Evolutionary conservation across 2,797 vertebrate species (phyloP).

Genomic region (Cryptoprocta ferox): DNA sequence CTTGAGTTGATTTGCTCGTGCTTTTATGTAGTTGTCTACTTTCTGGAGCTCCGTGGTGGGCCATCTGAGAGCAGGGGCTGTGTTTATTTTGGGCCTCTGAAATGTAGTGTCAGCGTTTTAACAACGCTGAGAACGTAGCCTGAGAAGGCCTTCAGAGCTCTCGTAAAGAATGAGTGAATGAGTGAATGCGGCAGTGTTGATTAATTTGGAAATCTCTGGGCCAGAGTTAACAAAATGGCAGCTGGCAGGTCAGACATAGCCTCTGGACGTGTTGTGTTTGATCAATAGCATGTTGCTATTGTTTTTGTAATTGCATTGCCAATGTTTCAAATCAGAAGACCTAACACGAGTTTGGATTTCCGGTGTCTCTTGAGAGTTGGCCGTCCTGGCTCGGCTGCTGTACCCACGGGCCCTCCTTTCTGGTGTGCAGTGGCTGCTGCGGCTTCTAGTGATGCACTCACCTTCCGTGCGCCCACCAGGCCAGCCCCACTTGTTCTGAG

Average conservation of each 20-base stretch:
- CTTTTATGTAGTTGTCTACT: background rate
- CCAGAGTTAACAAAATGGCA: background rate
- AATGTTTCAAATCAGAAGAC: background rate
- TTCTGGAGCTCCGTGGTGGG: background rate
- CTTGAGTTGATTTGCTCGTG: accelerated
- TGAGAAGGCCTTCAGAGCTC: accelerated
- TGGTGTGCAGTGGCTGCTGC: too few relatives aligned
- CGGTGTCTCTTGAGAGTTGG: background rate
- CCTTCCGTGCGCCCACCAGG: too few relatives aligned
- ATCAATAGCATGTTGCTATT: background rate
- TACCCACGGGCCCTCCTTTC: background rate
- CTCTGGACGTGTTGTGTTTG: background rate
- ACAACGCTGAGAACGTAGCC: background rate
- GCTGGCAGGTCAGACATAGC: background rate
- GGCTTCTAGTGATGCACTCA: accelerated
- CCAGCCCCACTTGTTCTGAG: accelerated
- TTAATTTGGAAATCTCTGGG: background rate
- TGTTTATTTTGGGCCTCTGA: background rate
- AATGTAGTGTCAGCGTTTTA: background rate
- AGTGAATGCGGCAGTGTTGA: background rate
- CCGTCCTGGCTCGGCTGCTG: background rate
- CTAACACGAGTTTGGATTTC: background rate
- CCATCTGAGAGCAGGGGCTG: background rate
- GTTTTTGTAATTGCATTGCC: background rate
- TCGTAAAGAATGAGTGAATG: background rate